These are phyloP conservation scores for Epinotia ramella DNA, from an alignment of 2,888 invertebrate genomes.

Conservation along the genomic window DNA sequence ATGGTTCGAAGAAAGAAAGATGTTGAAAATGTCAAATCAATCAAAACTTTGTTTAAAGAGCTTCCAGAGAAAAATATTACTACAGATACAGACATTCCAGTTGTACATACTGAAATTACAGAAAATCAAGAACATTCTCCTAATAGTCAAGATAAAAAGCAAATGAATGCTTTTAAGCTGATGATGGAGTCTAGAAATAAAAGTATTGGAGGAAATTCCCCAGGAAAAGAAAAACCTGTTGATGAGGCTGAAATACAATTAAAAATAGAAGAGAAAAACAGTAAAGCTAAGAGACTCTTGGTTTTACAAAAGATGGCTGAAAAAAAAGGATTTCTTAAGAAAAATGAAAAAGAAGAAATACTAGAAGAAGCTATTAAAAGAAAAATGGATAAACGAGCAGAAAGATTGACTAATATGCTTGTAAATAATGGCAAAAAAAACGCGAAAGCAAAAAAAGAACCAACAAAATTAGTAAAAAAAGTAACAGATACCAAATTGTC, in stretches of 20 bases:
- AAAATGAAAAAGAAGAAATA: conserved; percentile 84
- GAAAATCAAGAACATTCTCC: conserved; percentile 10
- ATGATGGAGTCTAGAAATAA: conserved; percentile 89
- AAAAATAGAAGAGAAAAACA: conserved; percentile 61
- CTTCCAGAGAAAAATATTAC: not conserved
- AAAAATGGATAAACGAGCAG: conserved; percentile 86
- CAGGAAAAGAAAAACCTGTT: conserved; percentile 80
- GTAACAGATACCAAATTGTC: conserved; percentile 38
- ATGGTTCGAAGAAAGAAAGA: conserved; percentile 68
- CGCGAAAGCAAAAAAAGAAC: conserved; percentile 27
- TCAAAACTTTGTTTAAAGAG: conserved; percentile 36
- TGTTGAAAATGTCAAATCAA: conserved; percentile 48
- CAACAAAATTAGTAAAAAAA: conserved; percentile 33
- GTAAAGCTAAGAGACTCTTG: conserved; percentile 79
- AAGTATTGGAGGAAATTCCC: conserved; percentile 86
- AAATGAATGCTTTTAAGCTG: conserved; percentile 86
- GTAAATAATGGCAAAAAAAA: conserved; percentile 48
- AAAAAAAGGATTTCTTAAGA: conserved; percentile 85
- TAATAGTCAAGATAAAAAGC: conserved; percentile 61
- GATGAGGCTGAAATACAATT: conserved; percentile 61
- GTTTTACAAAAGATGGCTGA: conserved; percentile 87
- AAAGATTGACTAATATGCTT: conserved; percentile 82
- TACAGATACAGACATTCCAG: conserved; percentile 5
- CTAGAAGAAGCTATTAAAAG: conserved; percentile 84
- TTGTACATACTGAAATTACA: not conserved